phyloP scores from a whole-genome alignment of 2,113 vertebrate genomes.

The Morone chrysops region DNA sequence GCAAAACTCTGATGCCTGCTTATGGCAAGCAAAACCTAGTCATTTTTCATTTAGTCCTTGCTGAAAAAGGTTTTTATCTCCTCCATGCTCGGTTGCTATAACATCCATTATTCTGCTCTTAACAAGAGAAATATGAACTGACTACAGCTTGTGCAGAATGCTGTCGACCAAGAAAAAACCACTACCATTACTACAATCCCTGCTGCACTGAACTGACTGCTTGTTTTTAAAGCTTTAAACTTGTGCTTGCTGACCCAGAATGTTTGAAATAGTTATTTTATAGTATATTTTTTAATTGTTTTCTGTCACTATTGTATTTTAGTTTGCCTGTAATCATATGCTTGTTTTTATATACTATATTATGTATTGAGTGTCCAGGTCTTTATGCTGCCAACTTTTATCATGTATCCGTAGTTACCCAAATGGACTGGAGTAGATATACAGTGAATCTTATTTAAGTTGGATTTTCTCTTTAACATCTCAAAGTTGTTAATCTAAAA shows the following conservation, averaged over 20 bases:
- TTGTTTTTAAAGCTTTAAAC: not conserved
- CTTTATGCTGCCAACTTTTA: not conserved
- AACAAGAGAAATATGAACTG: not conserved
- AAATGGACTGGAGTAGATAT: not conserved
- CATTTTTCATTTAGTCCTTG: not conserved
- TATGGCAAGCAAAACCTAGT: not conserved
- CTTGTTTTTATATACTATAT: not conserved
- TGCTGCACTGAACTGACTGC: not conserved
- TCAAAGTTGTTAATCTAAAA: not conserved
- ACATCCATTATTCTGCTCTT: not conserved
- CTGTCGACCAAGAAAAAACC: not conserved
- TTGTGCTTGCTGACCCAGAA: not conserved
- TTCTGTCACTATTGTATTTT: not conserved
- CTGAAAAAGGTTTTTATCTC: too few species aligned
- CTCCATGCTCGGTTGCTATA: not conserved
- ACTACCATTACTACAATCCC: not conserved
- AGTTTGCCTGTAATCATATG: not conserved
- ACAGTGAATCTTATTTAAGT: not conserved
- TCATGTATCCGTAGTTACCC: not conserved
- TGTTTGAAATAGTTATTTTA: not conserved
- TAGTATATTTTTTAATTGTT: too few species aligned
- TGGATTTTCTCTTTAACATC: slow-evolving; percentile 52
- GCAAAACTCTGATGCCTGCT: not conserved
- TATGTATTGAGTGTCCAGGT: not conserved
- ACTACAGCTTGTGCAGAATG: not conserved